Percentiles rank a stretch among this genome's conserved stretches.
Conservation (phyloP, 1,140 invertebrate species). For the Pseudomyrmex gracilis region DNA sequence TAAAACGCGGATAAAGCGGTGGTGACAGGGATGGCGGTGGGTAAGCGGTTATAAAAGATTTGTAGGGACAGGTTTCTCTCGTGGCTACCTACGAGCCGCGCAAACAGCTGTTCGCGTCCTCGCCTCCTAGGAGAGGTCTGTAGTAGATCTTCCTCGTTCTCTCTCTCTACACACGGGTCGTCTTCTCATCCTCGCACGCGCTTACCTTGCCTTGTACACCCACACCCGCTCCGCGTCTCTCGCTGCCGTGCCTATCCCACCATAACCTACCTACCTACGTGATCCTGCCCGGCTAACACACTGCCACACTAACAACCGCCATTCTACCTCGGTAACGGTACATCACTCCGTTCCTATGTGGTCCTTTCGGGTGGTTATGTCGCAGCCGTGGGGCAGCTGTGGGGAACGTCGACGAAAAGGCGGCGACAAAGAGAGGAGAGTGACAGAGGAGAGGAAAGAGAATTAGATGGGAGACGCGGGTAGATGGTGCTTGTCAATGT, state of each 20-base stretch:
- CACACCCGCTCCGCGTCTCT: slow-evolving; percentile 49
- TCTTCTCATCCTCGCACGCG: slow-evolving; percentile 41
- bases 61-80: slow-evolving; percentile 76
- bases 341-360: slow-evolving; percentile 70
- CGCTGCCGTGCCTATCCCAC: slow-evolving; percentile 46
- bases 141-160: slow-evolving; percentile 67
- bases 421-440: slow-evolving; percentile 24
- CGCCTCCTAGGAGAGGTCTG: slow-evolving; percentile 42
- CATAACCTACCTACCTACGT: slow-evolving; percentile 75
- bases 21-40: neutral
- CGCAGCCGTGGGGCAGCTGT: slow-evolving; percentile 32
- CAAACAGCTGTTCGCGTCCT: slow-evolving; percentile 68
- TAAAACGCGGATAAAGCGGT: slow-evolving; percentile 10
- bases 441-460: neutral
- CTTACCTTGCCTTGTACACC: slow-evolving; percentile 64
- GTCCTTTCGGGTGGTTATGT: slow-evolving; percentile 61
- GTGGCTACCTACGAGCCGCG: slow-evolving; percentile 65
- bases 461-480: slow-evolving; percentile 3
- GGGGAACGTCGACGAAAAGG: slow-evolving; percentile 62
- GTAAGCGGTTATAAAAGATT: slow-evolving; percentile 75
- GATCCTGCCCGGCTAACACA: slow-evolving; percentile 80
- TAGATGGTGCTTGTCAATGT: neutral
- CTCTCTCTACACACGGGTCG: slow-evolving; percentile 25
- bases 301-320: slow-evolving; percentile 79
- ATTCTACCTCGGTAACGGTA: slow-evolving; percentile 78